Conservation (phyloP, 2,113 vertebrate species). For the Dicrurus megarhynchus region DNA sequence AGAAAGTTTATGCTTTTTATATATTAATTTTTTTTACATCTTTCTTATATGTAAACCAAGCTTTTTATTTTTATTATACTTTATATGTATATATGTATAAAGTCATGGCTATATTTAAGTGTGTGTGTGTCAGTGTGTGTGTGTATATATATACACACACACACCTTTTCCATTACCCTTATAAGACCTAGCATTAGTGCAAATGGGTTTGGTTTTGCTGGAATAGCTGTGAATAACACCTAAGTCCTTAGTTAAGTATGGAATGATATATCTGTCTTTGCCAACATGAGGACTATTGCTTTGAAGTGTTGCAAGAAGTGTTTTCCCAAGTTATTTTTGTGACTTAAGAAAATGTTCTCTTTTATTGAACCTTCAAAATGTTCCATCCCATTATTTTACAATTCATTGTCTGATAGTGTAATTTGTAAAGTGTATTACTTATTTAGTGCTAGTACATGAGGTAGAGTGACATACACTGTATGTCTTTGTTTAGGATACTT, state of each 20-base stretch:
- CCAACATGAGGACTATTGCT: neutral
- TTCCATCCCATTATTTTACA: neutral
- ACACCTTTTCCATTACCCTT: neutral
- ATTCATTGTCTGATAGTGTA: neutral
- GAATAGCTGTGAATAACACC: neutral
- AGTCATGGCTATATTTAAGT: neutral
- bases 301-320: neutral
- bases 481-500: neutral
- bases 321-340: neutral
- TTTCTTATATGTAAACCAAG: neutral
- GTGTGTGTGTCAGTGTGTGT: accelerated
- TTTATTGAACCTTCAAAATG: neutral
- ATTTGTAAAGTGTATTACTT: neutral
- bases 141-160: neutral
- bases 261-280: neutral
- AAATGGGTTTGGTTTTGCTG: neutral
- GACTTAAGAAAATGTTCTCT: neutral
- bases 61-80: neutral
- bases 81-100: neutral
- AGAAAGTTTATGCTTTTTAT: neutral
- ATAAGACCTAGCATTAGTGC: neutral
- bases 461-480: neutral
- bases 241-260: neutral
- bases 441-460: neutral
- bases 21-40: neutral